Conservation (phyloP, 2,113 vertebrate genomes). For the Pedetes capensis region DNA sequence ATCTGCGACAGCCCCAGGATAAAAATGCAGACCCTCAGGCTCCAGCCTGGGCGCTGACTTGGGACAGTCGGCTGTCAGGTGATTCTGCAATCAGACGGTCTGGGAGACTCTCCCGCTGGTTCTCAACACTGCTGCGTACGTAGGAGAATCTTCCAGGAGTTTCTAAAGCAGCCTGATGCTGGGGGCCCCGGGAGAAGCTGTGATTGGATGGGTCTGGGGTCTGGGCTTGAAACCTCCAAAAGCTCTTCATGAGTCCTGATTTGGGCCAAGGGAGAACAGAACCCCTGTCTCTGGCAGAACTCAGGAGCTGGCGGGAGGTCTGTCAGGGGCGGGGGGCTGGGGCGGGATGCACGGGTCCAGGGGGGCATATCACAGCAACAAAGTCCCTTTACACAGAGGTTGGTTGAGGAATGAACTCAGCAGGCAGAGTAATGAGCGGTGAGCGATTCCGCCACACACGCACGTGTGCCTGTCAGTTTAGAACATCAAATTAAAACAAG, state of each 20-base stretch:
- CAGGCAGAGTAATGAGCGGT: background rate
- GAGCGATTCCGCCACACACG: background rate
- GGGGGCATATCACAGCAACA: fast-evolving
- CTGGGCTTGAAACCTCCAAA: background rate
- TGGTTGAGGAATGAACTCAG: background rate
- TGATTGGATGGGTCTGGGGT: background rate
- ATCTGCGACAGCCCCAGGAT: background rate
- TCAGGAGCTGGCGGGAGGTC: background rate
- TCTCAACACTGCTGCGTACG: background rate
- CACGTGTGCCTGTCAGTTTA: background rate
- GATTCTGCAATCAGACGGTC: background rate
- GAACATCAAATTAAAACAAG: background rate
- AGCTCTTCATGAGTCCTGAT: background rate
- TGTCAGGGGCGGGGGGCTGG: background rate
- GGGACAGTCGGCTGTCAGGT: background rate
- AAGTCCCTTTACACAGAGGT: background rate
- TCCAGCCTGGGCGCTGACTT: background rate
- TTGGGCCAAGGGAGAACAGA: background rate
- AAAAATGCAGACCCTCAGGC: background rate
- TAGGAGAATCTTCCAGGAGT: too few species aligned
- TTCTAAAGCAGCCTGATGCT: background rate
- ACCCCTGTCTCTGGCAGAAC: background rate
- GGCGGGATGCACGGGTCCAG: background rate
- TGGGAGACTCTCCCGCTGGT: background rate
- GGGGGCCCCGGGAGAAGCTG: background rate